Base-by-base conservation (phyloP, 2,888 invertebrate genomes). In the Synergus japonicus region DNA sequence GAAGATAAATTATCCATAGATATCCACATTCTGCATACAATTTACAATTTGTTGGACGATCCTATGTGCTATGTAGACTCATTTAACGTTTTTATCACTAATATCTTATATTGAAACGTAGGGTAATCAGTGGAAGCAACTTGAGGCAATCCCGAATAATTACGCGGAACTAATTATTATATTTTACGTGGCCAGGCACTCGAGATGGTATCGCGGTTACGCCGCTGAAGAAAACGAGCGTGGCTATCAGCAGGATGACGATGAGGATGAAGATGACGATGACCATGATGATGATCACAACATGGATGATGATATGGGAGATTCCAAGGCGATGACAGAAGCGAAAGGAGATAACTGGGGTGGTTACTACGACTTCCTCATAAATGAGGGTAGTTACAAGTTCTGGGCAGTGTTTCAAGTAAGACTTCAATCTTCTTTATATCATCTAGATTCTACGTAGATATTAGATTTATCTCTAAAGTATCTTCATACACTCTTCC, bases 391-490 rank as follows among this genome's bases (percentile, higher is more conserved):
- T 2, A 97, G 97, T 22, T 97, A 97, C 92, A 97, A 97, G 90
- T 97, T 97, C 92, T 97, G 97, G 97, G 96, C 97, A 54, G 96
- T 94, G 10, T 97, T 97, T 91, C 97, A 97, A 94, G 97, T 96
- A 92, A 92, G 54, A n/a, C 10, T 37, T 54, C 13, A 49, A 54
- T 54, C n/a, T 73, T 73, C 8, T 10, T 1, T n/a, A 13, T 65
- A 10, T 29, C 2, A 64, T 29, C 44, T 46, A 46, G 46, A 46
- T 46, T 46, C 10, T 46, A 46, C 7, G 13, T 46, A 46, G 12
- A 12, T 13, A 46, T 46, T 46, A 13, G 46, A 46, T 46, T 37
- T 37, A 37, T 37, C 37, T 37, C 37, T 37, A 7, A 37, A 37
- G 37, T 37, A 37, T 5, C 37, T 37, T 37, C 5, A 37, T 5